Evolutionary conservation across 2,113 vertebrate genomes (phyloP), one percentile per base, ranked within the genome.

Genomic region (Nicator chloris): DNA sequence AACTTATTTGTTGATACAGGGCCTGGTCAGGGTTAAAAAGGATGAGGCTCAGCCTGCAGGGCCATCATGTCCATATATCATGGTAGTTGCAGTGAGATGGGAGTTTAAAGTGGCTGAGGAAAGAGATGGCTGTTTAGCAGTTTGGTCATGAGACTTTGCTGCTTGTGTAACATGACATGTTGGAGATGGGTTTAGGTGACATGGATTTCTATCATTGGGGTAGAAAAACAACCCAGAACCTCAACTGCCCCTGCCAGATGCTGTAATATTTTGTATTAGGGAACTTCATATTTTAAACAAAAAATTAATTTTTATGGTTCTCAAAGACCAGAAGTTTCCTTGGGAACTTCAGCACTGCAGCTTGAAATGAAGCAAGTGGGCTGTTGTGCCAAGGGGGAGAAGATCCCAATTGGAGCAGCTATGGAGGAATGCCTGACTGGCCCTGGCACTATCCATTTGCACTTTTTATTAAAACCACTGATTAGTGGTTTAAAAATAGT

Each of bases 391-490:
- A 12, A 40, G 15, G 8, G 27, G 37, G 5, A 81, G 49, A 75
- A 71, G 23, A 26, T 77, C 23, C 27, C 39, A 1, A 3, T 31
- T 79, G 60, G n/a, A 72, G 22, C 42, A 65, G 26, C 24, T 54
- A 0, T 72, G 66, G 63, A n/a, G 13, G 11, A 84, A 16, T 35
- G 27, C 22, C 42, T 66, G 35, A 20, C 33, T 28, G 53, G 53
- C 17, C 11, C 33, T 0, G 0, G 63, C 16, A 3, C 44, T 28
- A 19, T 40, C 14, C 0, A 22, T 40, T 73, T 65, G 16, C n/a
- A 28, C 23, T 26, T 82, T 70, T 85, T 70, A 14, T 87, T 50
- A 82, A 95, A 93, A 72, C 3, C 11, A 47, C 26, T 44, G 76
- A 39, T 90, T 63, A 64, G 49, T 54, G 45, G 5, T 82, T 86